Base-by-base conservation (phyloP, 2,888 invertebrate genomes). In the Orthonychiurus folsomi region DNA sequence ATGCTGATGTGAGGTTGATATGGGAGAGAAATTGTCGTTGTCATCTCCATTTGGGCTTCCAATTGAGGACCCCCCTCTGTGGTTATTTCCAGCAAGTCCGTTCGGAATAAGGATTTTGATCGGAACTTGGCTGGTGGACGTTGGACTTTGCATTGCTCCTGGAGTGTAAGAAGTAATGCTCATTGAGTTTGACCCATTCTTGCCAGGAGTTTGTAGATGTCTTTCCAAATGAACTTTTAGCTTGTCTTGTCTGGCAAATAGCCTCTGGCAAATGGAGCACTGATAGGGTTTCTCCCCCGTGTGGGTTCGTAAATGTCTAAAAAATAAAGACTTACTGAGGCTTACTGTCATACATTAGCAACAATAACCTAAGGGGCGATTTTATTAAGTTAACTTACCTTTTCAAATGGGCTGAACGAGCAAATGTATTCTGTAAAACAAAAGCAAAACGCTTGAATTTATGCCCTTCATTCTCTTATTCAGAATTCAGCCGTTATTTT, bases 271-370 rank as follows among this genome's bases (percentile, higher is more conserved):
- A 26, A 65, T 62, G 9, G 60, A 57, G 55, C 69, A 69, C 3
- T 62, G 57, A 50, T 68, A 69, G 1, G 69, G 69, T 54, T 69
- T 69, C 57, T 69, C 69, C 18, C 69, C 69, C 0, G 69, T 69
- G 50, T 69, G 69, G 0, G 67, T 68, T 23, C 69, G 28, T 12
- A 69, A 56, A 53, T 69, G 69, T n/a, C n/a, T n/a, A n/a, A n/a
- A n/a, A n/a, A n/a, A n/a, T n/a, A n/a, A n/a, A n/a, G n/a, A n/a
- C n/a, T n/a, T n/a, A n/a, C n/a, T n/a, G n/a, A n/a, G n/a, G n/a
- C n/a, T n/a, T n/a, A n/a, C n/a, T n/a, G n/a, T n/a, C n/a, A n/a
- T n/a, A n/a, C n/a, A n/a, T n/a, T n/a, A n/a, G n/a, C n/a, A n/a
- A n/a, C n/a, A n/a, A n/a, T n/a, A n/a, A n/a, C n/a, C n/a, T n/a